phyloP scores from a whole-genome alignment of 2,113 vertebrate genomes.

The Siniperca chuatsi region DNA sequence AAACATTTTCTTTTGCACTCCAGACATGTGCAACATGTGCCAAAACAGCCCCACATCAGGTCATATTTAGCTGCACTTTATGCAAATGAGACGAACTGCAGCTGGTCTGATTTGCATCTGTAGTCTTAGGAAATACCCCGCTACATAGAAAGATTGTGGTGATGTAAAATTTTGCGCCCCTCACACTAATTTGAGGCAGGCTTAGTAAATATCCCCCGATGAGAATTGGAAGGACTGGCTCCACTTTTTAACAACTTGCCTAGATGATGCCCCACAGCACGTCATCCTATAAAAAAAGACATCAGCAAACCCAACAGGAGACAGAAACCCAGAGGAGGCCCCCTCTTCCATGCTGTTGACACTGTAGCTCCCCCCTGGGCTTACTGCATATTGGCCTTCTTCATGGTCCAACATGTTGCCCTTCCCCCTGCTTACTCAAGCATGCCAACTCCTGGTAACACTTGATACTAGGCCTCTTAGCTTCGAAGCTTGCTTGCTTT shows the following conservation, averaged over 20 bases:
- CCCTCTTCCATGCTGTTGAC: neutral
- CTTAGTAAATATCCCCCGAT: neutral
- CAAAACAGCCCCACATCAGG: neutral
- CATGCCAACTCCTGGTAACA: conserved; percentile 17
- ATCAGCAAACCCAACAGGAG: conserved; percentile 12
- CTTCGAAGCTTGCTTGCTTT: conserved; percentile 31
- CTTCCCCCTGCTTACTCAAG: conserved; percentile 22
- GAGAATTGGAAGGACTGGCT: neutral
- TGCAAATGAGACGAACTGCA: neutral
- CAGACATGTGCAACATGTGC: neutral
- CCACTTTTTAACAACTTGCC: neutral
- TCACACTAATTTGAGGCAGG: neutral
- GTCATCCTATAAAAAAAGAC: conserved; percentile 22
- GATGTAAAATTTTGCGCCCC: neutral
- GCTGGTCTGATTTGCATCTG: neutral
- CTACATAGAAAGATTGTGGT: neutral
- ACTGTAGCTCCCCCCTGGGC: conserved; percentile 7
- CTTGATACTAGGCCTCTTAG: neutral
- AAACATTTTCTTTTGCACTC: neutral
- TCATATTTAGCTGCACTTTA: neutral
- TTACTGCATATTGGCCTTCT: neutral
- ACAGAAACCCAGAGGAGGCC: neutral
- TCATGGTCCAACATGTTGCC: conserved; percentile 1
- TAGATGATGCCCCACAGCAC: neutral
- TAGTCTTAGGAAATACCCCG: neutral